phyloP scores from a whole-genome alignment of 2,888 invertebrate genomes.

The Nomada ruficornis region DNA sequence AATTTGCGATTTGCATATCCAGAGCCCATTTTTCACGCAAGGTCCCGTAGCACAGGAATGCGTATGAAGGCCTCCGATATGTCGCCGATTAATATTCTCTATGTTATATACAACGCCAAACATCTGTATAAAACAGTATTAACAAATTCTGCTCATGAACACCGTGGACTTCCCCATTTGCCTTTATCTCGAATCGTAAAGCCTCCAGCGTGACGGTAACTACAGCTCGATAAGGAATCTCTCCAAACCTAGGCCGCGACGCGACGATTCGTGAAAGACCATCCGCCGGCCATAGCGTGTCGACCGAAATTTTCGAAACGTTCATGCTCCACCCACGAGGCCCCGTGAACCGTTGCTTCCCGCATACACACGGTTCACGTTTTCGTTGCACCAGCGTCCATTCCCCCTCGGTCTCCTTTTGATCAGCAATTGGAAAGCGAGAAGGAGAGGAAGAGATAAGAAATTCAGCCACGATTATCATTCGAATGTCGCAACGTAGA shows the following conservation, averaged over 20 bases:
- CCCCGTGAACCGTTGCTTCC: not conserved
- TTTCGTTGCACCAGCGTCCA: not conserved
- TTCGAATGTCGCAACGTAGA: constrained; percentile 47
- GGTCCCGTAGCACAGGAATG: no score
- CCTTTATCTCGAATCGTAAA: not conserved
- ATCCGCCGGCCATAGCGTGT: not conserved
- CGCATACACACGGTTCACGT: constrained; percentile 1
- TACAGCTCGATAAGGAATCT: not conserved
- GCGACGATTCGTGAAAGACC: not conserved
- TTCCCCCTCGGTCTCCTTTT: no score
- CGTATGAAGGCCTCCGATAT: no score
- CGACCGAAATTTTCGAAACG: not conserved
- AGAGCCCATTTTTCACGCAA: no score
- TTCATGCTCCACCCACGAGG: not conserved
- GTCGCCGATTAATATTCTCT: no score
- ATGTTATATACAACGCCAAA: no score
- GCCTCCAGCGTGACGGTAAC: not conserved
- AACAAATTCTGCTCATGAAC: not conserved
- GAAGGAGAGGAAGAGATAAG: constrained; percentile 33
- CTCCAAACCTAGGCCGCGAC: not conserved
- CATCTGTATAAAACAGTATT: not conserved
- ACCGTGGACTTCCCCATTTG: not conserved
- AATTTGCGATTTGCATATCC: no score
- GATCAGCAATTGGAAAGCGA: constrained; percentile 44
- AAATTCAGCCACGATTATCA: constrained; percentile 54